These are phyloP conservation scores for Napeogenes sylphis DNA, from an alignment of 2,888 invertebrate genomes.

Conservation along the genomic window DNA sequence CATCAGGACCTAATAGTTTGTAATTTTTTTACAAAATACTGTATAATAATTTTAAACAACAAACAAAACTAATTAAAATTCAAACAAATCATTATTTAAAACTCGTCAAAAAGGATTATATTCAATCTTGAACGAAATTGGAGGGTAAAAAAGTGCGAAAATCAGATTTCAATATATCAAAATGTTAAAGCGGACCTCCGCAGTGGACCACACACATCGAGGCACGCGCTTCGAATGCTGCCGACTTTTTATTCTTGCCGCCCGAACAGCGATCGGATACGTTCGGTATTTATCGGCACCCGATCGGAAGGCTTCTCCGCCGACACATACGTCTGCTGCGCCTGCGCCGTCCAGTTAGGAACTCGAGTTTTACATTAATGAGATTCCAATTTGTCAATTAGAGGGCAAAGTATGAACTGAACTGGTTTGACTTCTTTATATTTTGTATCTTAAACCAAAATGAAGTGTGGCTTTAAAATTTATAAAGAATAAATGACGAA, in stretches of 20 bases:
- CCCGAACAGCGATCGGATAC: conserved; percentile 55
- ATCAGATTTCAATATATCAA: conserved; percentile 71
- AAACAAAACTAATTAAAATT: conserved; percentile 9
- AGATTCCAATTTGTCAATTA: conserved; percentile 86
- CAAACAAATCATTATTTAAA: conserved; percentile 10
- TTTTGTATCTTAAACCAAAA: conserved; percentile 53
- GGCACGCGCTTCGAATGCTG: conserved; percentile 85
- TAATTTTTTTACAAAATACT: too few relatives aligned
- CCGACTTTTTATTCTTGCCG: conserved; percentile 69
- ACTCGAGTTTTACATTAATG: conserved; percentile 80
- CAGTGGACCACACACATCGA: conserved; percentile 84
- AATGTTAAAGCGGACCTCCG: conserved; percentile 70
- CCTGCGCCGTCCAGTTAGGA: conserved; percentile 60
- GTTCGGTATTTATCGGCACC: conserved; percentile 66
- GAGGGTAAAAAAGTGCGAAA: conserved; percentile 60
- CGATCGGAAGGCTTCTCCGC: conserved; percentile 57
- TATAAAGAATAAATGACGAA: neutral
- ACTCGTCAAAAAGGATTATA: conserved; percentile 16
- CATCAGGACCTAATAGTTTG: too few relatives aligned
- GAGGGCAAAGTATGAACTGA: conserved; percentile 73
- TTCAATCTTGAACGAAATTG: conserved; percentile 29
- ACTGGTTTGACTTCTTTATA: conserved; percentile 74
- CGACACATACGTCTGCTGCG: conserved; percentile 54
- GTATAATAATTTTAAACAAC: too few relatives aligned
- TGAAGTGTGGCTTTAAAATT: neutral